Base-by-base conservation (phyloP, 2,888 invertebrate genomes). In the Chorisops tibialis region DNA sequence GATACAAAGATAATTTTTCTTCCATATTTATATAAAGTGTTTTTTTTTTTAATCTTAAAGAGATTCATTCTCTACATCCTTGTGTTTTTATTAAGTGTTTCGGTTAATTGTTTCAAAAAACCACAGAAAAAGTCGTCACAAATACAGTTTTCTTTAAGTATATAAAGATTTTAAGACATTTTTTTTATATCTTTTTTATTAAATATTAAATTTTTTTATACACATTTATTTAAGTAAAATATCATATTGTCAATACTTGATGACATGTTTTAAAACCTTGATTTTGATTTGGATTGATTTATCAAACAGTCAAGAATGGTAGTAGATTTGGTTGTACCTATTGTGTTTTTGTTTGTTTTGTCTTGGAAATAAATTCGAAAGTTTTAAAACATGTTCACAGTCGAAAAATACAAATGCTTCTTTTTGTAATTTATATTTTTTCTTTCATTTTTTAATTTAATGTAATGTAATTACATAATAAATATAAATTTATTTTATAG, bases 141-240 rank as follows among this genome's bases (percentile, higher is more conserved):
- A 59, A 59, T 59, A 59, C 59, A 59, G 45, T 47, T 59, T 47
- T 48, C 22, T 47, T 47, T 37, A 37, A 59, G 47, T 59, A 30
- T 38, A 18, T 45, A 22, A 56, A 60, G 54, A 60, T 43, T 45
- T 30, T 43, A 43, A 43, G 43, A 43, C 56, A 24, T 52, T 56
- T 76, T 71, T 66, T 69, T 70, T 79, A 65, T 66, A 61, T 65
- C 70, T 79, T 80, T 78, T n/a, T 80, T 79, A 71, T 67, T 30
- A 9, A 30, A 30, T 30, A 30, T n/a, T n/a, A n/a, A n/a, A 65
- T 39, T 63, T 65, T 63, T 50, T 30, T 30, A 30, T 61, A 62
- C 63, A 64, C 54, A 63, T 67, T 61, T 65, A 64, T 70, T 69
- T 67, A 50, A 48, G 59, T 60, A 30, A 60, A 60, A 60, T 60